Evolutionary conservation across 2,888 invertebrate genomes (phyloP).

Genomic region (Trissoscelio sp.): DNA sequence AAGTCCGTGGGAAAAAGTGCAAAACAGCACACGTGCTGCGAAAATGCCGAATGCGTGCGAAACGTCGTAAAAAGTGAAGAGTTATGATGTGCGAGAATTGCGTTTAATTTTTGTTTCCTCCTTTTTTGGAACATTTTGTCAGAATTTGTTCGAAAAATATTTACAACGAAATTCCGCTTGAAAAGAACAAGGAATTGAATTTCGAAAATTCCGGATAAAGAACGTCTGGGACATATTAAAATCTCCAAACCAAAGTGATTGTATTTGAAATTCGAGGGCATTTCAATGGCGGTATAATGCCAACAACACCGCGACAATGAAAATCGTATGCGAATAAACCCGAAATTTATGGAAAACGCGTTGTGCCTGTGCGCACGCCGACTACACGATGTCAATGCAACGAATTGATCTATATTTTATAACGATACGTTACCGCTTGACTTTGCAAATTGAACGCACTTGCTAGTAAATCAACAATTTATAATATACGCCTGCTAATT

Average conservation of each 20-base stretch:
- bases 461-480: constrained; percentile 61
- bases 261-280: constrained; percentile 50
- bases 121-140: no score
- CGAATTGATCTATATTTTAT: constrained; percentile 63
- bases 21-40: background rate
- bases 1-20: background rate
- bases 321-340: constrained; percentile 64
- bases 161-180: background rate
- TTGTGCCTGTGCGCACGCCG: constrained; percentile 37
- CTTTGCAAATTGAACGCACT: constrained; percentile 56
- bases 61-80: background rate
- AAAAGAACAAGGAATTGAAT: constrained; percentile 32
- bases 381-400: constrained; percentile 61
- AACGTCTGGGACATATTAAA: constrained; percentile 44
- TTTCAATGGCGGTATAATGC: constrained; percentile 57
- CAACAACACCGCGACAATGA: constrained; percentile 57
- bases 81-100: background rate
- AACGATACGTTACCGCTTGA: constrained; percentile 57
- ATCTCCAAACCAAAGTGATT: constrained; percentile 36
- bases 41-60: constrained; percentile 5
- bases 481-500: constrained; percentile 48
- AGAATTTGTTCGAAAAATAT: constrained; percentile 12
- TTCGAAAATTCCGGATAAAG: constrained; percentile 21
- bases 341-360: constrained; percentile 65
- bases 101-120: background rate